phyloP scores from a whole-genome alignment of 2,113 vertebrate species.

The Aspiorhynchus laticeps region DNA sequence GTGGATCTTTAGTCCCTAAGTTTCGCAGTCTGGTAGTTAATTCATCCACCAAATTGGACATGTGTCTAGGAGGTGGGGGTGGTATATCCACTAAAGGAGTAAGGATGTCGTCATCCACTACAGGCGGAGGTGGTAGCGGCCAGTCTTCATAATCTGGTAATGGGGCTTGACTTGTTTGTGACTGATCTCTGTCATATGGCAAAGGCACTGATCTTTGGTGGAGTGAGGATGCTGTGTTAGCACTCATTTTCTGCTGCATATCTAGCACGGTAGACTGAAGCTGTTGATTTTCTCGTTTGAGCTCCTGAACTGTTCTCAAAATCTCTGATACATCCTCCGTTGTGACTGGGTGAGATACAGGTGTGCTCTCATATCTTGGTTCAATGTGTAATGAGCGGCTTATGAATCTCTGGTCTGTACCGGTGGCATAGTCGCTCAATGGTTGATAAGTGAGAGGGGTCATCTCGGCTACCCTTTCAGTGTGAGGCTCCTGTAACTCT shows the following conservation, averaged over 20 bases:
- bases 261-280: background rate
- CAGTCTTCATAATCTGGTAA: background rate
- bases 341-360: background rate
- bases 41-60: background rate
- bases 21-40: background rate
- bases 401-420: background rate
- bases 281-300: background rate
- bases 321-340: background rate
- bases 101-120: background rate
- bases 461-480: background rate
- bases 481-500: background rate
- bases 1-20: background rate
- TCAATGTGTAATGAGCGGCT: background rate
- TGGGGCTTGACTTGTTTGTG: too few relatives aligned
- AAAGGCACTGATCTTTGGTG: background rate
- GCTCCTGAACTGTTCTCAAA: background rate
- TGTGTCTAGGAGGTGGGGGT: background rate
- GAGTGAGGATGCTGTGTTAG: background rate
- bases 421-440: background rate
- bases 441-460: background rate
- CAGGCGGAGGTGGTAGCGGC: background rate
- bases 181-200: background rate
- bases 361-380: background rate
- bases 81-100: background rate
- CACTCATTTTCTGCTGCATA: background rate